phyloP scores from a whole-genome alignment of 2,888 invertebrate genomes.

The Pachydiplax longipennis region DNA sequence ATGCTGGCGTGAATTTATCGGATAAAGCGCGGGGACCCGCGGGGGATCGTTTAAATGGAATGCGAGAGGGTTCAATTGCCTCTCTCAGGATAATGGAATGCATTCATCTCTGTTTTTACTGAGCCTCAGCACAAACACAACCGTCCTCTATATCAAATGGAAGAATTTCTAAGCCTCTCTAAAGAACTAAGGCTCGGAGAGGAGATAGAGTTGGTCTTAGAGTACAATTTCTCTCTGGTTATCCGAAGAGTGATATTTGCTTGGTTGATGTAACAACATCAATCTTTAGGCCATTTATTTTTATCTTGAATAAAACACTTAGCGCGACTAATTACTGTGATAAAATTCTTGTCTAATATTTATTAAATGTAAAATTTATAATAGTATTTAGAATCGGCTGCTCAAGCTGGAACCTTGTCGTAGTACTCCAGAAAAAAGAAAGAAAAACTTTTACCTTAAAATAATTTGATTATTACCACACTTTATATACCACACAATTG shows the following conservation, averaged over 20 bases:
- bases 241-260: not conserved
- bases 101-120: not conserved
- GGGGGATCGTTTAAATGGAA: not conserved
- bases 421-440: no score
- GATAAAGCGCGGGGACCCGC: not conserved
- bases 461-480: no score
- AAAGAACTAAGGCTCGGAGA: not conserved
- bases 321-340: no score
- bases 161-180: not conserved
- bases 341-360: no score
- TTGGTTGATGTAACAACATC: not conserved
- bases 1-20: not conserved
- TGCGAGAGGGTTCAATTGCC: not conserved
- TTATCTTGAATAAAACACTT: no score
- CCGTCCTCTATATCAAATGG: not conserved
- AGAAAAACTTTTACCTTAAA: no score
- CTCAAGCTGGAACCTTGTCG: no score
- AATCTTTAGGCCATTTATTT: no score
- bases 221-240: not conserved
- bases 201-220: not conserved
- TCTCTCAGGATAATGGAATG: not conserved
- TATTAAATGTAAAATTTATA: no score
- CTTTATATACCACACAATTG: no score
- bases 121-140: not conserved
- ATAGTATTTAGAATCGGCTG: no score